These are phyloP conservation scores for Antedon bifida DNA, from an alignment of 35 echinoderm and acorn worm genomes.

Conservation along the genomic window DNA sequence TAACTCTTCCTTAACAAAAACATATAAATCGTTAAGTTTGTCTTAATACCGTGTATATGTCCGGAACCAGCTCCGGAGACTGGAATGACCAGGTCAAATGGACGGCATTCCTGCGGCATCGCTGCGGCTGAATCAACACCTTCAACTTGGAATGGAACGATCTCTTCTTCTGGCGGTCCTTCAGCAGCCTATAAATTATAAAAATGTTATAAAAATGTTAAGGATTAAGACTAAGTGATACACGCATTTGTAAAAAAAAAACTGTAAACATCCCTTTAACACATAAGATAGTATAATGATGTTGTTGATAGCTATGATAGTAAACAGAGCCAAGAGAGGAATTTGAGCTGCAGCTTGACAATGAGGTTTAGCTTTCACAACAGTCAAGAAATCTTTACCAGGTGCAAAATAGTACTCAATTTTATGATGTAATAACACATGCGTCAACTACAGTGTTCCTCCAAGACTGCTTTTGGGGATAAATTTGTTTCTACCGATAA, in stretches of 20 bases:
- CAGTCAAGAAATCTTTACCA: background rate
- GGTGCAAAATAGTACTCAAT: background rate
- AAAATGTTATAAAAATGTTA: background rate
- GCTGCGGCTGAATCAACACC: constrained; percentile 26
- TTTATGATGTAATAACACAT: background rate
- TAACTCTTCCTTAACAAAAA: background rate
- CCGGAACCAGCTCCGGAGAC: constrained; percentile 55
- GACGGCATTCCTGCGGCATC: constrained; percentile 58
- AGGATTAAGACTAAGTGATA: too few relatives aligned
- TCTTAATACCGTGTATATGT: constrained; percentile 59
- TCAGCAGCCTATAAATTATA: constrained; percentile 52
- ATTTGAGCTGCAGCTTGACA: background rate
- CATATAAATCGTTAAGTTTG: background rate
- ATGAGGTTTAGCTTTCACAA: background rate
- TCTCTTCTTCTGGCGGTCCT: constrained; percentile 86
- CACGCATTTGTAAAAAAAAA: too few relatives aligned
- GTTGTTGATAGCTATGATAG: background rate
- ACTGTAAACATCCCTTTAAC: too few relatives aligned
- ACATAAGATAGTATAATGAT: background rate
- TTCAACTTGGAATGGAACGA: constrained; percentile 28
- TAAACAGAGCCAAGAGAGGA: background rate
- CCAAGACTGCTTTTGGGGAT: too few relatives aligned
- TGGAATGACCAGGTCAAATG: constrained; percentile 75
- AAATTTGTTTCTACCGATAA: too few relatives aligned
- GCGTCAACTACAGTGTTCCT: too few relatives aligned